These are phyloP conservation scores for Allygus modestus DNA, from an alignment of 2,888 invertebrate species.

Conservation along the genomic window DNA sequence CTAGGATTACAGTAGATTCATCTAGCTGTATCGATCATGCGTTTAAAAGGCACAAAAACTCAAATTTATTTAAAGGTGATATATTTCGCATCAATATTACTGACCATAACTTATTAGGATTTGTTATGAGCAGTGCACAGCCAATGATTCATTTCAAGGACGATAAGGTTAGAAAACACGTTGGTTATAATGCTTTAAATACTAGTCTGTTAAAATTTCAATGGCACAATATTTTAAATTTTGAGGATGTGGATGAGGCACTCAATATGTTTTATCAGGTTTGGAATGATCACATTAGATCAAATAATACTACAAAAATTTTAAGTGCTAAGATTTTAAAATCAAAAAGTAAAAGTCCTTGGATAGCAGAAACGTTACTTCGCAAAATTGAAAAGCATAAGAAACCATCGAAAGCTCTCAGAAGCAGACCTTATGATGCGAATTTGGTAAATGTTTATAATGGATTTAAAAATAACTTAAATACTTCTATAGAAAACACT, in stretches of 20 bases:
- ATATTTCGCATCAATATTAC: neutral
- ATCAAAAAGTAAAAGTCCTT: neutral
- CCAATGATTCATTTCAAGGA: neutral
- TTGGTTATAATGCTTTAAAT: neutral
- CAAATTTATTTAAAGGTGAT: neutral
- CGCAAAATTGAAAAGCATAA: neutral
- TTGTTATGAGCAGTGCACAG: neutral
- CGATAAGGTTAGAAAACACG: neutral
- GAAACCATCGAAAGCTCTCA: neutral
- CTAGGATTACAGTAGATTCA: neutral
- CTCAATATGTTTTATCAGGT: neutral
- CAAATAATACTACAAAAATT: neutral
- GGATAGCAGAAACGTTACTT: neutral
- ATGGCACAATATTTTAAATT: neutral
- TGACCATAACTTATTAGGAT: neutral
- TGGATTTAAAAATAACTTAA: neutral
- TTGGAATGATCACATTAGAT: neutral
- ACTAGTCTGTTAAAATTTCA: neutral
- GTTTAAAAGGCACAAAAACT: neutral
- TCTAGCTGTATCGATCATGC: neutral
- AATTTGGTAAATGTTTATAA: neutral
- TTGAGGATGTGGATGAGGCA: neutral
- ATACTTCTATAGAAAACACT: neutral
- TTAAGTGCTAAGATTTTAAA: neutral
- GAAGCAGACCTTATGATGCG: conserved; percentile 12